A percentile compares a stretch with the other conserved stretches of the same genome.
Evolutionary conservation across 2,888 invertebrate genomes (phyloP).

Genomic region (Cataglyphis livida): DNA sequence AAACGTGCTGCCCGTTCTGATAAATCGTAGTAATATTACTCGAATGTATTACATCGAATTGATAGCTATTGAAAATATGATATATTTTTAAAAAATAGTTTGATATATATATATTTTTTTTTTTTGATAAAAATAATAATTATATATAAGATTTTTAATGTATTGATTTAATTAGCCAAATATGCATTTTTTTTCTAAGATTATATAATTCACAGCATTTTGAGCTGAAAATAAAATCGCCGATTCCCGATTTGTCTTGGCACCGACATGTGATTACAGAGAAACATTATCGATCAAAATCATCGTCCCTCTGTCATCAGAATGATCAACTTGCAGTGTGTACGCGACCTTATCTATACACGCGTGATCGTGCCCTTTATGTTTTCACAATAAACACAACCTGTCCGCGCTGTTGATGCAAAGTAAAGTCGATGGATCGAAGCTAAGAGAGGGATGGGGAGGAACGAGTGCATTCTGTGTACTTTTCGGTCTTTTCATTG

Average conservation of each 20-base stretch:
- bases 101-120: not conserved
- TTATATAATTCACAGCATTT: not conserved
- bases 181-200: not conserved
- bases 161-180: not conserved
- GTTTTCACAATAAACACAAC: constrained; percentile 84
- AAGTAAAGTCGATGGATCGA: constrained; percentile 75
- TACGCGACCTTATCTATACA: constrained; percentile 72
- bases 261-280: constrained; percentile 54
- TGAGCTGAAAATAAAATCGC: not conserved
- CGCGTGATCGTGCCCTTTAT: constrained; percentile 67
- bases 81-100: not conserved
- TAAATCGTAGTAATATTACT: not conserved
- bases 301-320: constrained; percentile 54
- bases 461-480: constrained; percentile 56
- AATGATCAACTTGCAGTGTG: constrained; percentile 66
- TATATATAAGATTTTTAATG: not conserved
- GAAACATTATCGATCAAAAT: constrained; percentile 73
- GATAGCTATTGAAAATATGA: not conserved
- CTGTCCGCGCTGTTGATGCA: constrained; percentile 77
- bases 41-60: not conserved
- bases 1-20: not conserved
- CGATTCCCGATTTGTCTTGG: not conserved
- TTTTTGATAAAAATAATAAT: not conserved
- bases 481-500: constrained; percentile 63
- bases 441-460: constrained; percentile 47